phyloP scores from a whole-genome alignment of 2,113 vertebrate genomes.

The Genyomyrus donnyi region DNA sequence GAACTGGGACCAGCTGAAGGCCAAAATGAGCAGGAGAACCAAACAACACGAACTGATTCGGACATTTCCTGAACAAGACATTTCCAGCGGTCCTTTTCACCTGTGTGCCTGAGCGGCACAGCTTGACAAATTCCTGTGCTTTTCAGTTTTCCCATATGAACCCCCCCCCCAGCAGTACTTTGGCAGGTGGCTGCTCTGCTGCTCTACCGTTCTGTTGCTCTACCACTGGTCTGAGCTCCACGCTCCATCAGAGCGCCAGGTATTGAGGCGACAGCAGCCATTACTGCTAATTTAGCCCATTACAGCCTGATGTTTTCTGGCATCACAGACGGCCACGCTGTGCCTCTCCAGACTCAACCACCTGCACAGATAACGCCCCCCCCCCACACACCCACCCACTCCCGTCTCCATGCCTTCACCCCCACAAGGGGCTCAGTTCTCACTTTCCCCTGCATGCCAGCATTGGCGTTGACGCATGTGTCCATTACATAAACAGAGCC shows the following conservation, averaged over 20 bases:
- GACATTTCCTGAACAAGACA: background rate
- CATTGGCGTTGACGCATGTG: background rate
- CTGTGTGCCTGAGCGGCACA: background rate
- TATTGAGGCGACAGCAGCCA: background rate
- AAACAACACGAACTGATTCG: background rate
- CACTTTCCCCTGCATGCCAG: background rate
- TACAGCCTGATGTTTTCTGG: background rate
- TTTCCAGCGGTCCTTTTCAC: background rate
- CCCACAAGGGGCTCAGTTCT: background rate
- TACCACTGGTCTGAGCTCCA: background rate
- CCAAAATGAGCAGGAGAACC: background rate
- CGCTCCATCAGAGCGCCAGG: background rate
- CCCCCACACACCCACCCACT: background rate
- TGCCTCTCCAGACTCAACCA: background rate
- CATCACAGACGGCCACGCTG: background rate
- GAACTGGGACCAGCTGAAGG: background rate
- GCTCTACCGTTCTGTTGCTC: background rate
- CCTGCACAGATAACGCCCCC: background rate
- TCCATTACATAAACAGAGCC: background rate
- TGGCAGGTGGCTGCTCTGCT: background rate
- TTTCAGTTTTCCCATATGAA: background rate
- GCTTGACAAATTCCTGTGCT: background rate
- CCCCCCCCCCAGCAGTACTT: background rate
- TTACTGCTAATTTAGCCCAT: background rate
- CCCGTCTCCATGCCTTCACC: background rate